Conservation (phyloP, 53 echinoderm and acorn worm species). For the Actinopyga echinites region DNA sequence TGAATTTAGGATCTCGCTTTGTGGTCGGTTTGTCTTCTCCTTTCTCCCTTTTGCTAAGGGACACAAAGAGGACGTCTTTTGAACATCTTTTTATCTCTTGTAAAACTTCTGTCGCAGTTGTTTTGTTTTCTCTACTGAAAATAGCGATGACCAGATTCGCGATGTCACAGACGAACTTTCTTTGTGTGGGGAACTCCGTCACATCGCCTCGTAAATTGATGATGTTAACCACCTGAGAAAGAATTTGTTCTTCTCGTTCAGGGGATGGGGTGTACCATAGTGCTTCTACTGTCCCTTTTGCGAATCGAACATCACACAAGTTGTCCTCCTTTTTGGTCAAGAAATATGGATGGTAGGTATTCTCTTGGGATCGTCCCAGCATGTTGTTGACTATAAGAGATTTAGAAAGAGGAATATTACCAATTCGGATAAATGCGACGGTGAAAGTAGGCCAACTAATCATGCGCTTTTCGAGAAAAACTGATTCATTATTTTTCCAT, state of each 20-base stretch:
- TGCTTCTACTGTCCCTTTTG: constrained; percentile 23
- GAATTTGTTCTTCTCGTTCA: background rate
- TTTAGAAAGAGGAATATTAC: background rate
- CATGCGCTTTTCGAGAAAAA: constrained; percentile 15
- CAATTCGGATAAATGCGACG: constrained; percentile 15
- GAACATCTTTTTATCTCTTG: background rate
- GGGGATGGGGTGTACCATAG: constrained; percentile 10
- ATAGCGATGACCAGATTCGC: constrained; percentile 13
- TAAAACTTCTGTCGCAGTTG: background rate
- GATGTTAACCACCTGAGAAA: background rate
- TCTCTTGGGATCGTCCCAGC: constrained; percentile 3
- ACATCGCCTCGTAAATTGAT: constrained; percentile 1
- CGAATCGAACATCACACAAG: background rate
- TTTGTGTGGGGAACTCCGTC: background rate
- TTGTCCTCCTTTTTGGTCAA: constrained; percentile 14
- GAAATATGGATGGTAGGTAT: background rate
- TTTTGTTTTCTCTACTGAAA: background rate
- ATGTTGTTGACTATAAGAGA: constrained; percentile 20
- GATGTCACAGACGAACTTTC: background rate
- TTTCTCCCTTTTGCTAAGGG: background rate
- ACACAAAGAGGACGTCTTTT: background rate
- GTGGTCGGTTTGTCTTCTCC: background rate
- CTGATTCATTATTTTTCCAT: constrained; percentile 27
- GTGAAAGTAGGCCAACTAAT: background rate
- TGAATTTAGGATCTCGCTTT: background rate